Conservation (phyloP, 2,113 vertebrate species). For the Mormyrus lacerda region DNA sequence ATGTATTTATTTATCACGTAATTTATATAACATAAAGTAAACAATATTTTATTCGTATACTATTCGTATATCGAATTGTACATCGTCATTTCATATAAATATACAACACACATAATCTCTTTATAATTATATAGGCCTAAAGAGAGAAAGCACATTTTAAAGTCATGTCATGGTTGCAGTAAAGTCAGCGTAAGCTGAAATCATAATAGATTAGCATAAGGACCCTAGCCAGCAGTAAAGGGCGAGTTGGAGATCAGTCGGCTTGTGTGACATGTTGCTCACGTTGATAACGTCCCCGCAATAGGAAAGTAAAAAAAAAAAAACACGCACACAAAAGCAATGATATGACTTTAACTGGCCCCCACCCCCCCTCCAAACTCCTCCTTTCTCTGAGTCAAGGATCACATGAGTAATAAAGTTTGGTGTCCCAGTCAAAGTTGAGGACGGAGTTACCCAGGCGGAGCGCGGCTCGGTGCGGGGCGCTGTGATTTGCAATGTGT, state of each 20-base stretch:
- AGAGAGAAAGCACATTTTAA: not conserved
- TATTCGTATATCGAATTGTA: not conserved
- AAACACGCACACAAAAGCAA: not conserved
- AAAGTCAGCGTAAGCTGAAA: not conserved
- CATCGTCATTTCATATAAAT: not conserved
- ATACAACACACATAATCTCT: not conserved
- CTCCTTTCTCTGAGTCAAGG: constrained; percentile 46
- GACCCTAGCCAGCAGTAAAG: not conserved
- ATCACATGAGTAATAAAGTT: constrained; percentile 62
- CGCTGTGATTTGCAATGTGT: constrained; percentile 56
- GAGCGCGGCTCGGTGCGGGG: constrained; percentile 50
- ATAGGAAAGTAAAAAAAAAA: not conserved
- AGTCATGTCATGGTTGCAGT: not conserved
- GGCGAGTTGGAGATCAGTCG: not conserved
- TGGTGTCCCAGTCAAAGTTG: constrained; percentile 67
- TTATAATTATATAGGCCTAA: not conserved
- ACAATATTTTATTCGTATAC: not conserved
- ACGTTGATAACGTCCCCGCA: not conserved
- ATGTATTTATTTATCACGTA: not conserved
- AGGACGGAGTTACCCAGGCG: constrained; percentile 46
- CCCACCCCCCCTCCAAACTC: not conserved
- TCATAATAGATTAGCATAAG: not conserved
- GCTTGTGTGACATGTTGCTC: not conserved
- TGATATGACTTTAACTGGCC: constrained; percentile 3
- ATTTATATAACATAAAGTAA: not conserved